Evolutionary conservation across 2,113 vertebrate species (phyloP).

Genomic region (Alosa alosa): DNA sequence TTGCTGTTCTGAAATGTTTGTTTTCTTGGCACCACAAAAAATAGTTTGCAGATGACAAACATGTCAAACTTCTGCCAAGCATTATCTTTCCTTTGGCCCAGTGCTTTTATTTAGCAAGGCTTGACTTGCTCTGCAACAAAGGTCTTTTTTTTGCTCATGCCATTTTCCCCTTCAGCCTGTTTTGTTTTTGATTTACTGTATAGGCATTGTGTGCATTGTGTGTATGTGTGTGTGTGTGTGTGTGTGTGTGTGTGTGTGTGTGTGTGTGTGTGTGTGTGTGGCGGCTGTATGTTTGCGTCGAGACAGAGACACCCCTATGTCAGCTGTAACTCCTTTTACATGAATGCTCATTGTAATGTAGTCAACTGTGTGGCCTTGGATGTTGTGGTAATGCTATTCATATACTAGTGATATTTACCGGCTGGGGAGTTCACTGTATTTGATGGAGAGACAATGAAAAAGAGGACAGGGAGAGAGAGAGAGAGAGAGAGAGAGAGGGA

Average conservation of each 20-base stretch:
- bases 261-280: conserved; percentile 32
- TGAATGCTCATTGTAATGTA: not conserved
- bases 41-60: conserved; percentile 95
- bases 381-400: not conserved
- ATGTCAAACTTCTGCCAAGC: conserved; percentile 84
- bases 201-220: conserved; percentile 29
- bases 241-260: conserved; percentile 21
- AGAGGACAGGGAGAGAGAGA: conserved; percentile 26
- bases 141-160: conserved; percentile 33
- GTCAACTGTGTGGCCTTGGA: not conserved
- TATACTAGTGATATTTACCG: not conserved
- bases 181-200: conserved; percentile 44
- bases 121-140: conserved; percentile 78
- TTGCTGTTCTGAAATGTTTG: conserved; percentile 77
- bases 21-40: conserved; percentile 86
- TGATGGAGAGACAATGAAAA: not conserved
- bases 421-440: not conserved
- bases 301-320: conserved; percentile 16
- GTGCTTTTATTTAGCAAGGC: conserved; percentile 61
- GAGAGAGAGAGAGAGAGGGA: conserved; percentile 1
- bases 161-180: not conserved
- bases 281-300: not conserved
- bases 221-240: conserved; percentile 28
- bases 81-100: conserved; percentile 82
- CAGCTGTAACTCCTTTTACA: not conserved